Percentiles rank a stretch among this genome's conserved stretches.
phyloP scores from a whole-genome alignment of 2,888 invertebrate genomes.

The Polietes domitor region DNA sequence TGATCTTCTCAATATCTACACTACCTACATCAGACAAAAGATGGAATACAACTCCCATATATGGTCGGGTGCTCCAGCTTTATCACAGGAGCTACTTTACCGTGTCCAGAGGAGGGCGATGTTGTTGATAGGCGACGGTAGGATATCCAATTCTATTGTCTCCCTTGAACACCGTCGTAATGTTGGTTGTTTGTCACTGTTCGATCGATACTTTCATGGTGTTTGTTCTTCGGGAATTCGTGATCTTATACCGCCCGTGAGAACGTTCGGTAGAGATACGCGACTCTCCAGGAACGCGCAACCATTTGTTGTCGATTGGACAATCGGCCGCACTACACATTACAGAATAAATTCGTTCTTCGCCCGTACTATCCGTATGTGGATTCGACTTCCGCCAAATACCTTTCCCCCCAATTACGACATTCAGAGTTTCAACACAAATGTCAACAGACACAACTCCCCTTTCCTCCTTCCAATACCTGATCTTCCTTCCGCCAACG shows the following conservation, averaged over 20 bases:
- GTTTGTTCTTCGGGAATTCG: neutral
- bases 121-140: neutral
- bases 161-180: neutral
- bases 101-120: constrained; percentile 10
- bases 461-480: neutral
- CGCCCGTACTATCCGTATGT: neutral
- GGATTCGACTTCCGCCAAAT: neutral
- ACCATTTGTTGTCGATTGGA: neutral
- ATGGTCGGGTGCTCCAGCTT: constrained; percentile 32
- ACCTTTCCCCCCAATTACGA: neutral
- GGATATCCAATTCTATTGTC: constrained; percentile 13
- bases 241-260: neutral
- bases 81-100: neutral
- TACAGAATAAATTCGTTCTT: neutral
- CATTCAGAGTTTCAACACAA: neutral
- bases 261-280: neutral
- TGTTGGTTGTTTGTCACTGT: neutral
- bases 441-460: neutral
- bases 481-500: neutral
- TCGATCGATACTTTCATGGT: neutral
- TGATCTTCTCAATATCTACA: constrained; percentile 32
- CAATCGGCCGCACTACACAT: neutral
- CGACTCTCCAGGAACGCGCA: neutral
- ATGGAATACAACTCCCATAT: constrained; percentile 35
- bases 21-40: constrained; percentile 23